phyloP scores from a whole-genome alignment of 2,113 vertebrate species.

The Dolichallabes microphthalmus region DNA sequence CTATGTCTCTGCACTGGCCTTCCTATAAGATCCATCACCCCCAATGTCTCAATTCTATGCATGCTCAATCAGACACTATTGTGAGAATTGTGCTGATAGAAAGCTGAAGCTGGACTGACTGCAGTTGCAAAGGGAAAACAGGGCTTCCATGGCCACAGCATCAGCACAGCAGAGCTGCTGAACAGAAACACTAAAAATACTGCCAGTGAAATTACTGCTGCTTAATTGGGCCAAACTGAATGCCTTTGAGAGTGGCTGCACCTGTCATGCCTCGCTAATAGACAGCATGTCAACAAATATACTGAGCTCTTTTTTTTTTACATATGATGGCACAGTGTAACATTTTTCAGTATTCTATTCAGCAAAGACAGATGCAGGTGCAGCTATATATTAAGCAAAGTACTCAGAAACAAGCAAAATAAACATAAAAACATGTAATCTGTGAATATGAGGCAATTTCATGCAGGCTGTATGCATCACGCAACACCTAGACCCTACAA shows the following conservation, averaged over 20 bases:
- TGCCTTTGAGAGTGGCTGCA: slow-evolving; percentile 23
- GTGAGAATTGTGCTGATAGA: slow-evolving; percentile 38
- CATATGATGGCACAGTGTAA: slow-evolving; percentile 26
- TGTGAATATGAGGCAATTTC: no score
- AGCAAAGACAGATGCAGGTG: no score
- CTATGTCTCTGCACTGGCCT: slow-evolving; percentile 33
- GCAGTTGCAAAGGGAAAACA: slow-evolving; percentile 2
- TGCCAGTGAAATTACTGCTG: slow-evolving; percentile 46
- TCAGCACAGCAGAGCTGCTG: neutral
- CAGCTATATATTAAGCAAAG: no score
- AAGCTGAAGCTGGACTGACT: slow-evolving; percentile 35
- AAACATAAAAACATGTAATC: no score
- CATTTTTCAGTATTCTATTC: neutral
- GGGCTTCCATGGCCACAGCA: neutral
- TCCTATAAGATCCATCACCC: slow-evolving; percentile 39
- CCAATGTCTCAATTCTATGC: slow-evolving; percentile 51
- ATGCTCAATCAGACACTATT: slow-evolving; percentile 53
- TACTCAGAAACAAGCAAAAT: no score
- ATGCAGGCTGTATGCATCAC: no score
- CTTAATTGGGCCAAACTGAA: slow-evolving; percentile 40
- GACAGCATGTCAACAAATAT: slow-evolving; percentile 37
- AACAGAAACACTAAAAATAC: slow-evolving; percentile 16
- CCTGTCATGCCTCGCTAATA: slow-evolving; percentile 28
- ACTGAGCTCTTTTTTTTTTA: slow-evolving; percentile 19
- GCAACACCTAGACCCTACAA: no score